phyloP scores from a whole-genome alignment of 1,140 invertebrate species.

The Drosophila aff. region DNA sequence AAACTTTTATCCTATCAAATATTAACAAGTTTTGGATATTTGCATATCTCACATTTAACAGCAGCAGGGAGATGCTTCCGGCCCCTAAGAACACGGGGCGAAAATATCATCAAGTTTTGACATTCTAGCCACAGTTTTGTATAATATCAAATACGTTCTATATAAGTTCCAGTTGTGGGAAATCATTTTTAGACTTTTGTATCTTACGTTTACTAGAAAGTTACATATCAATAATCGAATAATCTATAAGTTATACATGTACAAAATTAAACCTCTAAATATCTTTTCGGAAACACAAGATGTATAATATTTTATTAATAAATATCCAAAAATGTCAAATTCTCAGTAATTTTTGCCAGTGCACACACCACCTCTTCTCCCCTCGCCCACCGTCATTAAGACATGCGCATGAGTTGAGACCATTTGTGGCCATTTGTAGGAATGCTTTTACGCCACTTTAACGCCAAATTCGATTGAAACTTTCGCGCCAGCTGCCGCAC shows the following conservation, averaged over 20 bases:
- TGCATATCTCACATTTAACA: slow-evolving; percentile 62
- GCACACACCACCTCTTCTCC: not conserved
- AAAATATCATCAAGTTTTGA: slow-evolving; percentile 3
- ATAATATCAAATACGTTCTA: fast-evolving
- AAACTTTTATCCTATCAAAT: slow-evolving; percentile 78
- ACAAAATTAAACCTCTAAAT: too few relatives aligned
- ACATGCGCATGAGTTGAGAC: slow-evolving; percentile 53
- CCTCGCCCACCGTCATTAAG: slow-evolving; percentile 12
- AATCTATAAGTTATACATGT: too few relatives aligned
- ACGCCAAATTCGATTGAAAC: slow-evolving; percentile 49
- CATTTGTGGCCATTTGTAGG: slow-evolving; percentile 55
- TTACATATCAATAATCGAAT: too few relatives aligned
- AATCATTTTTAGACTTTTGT: not conserved
- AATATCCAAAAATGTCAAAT: too few relatives aligned
- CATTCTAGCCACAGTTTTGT: not conserved
- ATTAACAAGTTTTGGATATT: slow-evolving; percentile 74
- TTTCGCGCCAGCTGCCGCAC: slow-evolving; percentile 37
- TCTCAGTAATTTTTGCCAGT: not conserved
- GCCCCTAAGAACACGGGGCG: slow-evolving; percentile 8
- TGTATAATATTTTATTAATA: too few relatives aligned
- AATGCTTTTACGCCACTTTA: slow-evolving; percentile 62
- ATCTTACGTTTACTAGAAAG: too few relatives aligned
- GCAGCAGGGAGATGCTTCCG: slow-evolving; percentile 43
- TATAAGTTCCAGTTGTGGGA: not conserved
- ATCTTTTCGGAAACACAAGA: too few relatives aligned